Base-by-base conservation (phyloP, 2,888 invertebrate genomes). In the Microplitis manilae region DNA sequence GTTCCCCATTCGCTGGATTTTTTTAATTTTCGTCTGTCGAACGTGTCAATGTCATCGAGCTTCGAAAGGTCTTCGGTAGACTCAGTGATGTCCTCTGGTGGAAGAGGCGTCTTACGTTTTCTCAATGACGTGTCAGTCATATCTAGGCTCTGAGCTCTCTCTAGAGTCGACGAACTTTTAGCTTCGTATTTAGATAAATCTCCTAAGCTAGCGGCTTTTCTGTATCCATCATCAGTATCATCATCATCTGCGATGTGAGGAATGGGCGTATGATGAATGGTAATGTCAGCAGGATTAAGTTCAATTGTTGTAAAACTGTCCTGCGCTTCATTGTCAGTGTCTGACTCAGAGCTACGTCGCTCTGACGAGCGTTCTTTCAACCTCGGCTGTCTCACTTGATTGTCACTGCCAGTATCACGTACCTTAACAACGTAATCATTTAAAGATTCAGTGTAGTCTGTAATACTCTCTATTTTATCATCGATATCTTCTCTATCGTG, bases 131-230 rank as follows among this genome's bases (percentile, higher is more conserved):
- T 87, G 73, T 92, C 92, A 1, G 94, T 94, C 88, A 95, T 94
- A 81, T 96, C 96, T 65, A 96, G 90, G 84, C 96, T 96, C 86
- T 96, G 95, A 0, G 96, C 95, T 80, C 96, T 91, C 90, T 96
- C 96, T 75, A 94, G 88, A 8, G 93, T 94, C 2, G 94, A 93
- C 2, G 92, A 90, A 2, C 92, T 87, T 7, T 91, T 91, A 61
- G 91, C 90, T 75, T 92, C 91, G 79, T 95, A 94, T 86, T 94
- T 93, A 0, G 95, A 95, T 71, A 96, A 90, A 89, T 96, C 96
- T 0, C 95, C 96, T 1, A 96, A 91, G 60, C 95, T 96, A 0
- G 95, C 94, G 1, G 96, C 95, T 90, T 94, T 95, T 17, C 95
- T 90, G 77, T 91, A 92, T 85, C 93, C 93, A 81, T 94, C 93